Evolutionary conservation across 2,113 vertebrate genomes (phyloP).

Genomic region (Lophochroa leadbeateri): DNA sequence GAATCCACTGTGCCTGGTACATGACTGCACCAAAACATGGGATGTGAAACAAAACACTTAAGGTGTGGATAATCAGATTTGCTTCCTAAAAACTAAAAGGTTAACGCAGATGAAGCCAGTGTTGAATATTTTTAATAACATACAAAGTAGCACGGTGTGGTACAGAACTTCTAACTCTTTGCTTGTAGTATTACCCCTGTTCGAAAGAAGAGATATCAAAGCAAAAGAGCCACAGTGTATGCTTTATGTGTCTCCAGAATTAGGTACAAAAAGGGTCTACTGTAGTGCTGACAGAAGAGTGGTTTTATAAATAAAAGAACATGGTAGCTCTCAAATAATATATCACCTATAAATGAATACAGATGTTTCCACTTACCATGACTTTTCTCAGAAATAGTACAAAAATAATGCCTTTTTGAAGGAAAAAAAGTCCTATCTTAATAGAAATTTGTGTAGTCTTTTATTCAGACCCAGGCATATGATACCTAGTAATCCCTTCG

Average conservation of each 20-base stretch:
- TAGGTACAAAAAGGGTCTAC: background rate
- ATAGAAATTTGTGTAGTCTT: background rate
- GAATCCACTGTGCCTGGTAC: background rate
- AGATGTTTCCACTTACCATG: background rate
- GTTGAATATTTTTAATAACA: background rate
- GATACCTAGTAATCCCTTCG: constrained; percentile 6
- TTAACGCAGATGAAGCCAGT: background rate
- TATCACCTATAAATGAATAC: background rate
- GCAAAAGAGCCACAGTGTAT: background rate
- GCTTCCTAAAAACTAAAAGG: background rate
- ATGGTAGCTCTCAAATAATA: background rate
- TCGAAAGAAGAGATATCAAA: background rate
- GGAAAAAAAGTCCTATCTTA: background rate
- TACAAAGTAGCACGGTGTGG: background rate
- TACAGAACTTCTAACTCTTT: background rate
- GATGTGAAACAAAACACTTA: background rate
- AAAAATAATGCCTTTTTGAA: background rate
- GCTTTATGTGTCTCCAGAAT: background rate
- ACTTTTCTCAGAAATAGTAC: background rate
- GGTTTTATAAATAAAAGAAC: background rate
- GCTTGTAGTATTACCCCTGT: background rate
- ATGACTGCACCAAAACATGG: background rate
- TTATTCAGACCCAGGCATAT: background rate
- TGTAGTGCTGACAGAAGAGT: background rate
- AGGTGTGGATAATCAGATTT: background rate